Conservation (phyloP, 2,113 vertebrate genomes). For the Penelope pileata region DNA sequence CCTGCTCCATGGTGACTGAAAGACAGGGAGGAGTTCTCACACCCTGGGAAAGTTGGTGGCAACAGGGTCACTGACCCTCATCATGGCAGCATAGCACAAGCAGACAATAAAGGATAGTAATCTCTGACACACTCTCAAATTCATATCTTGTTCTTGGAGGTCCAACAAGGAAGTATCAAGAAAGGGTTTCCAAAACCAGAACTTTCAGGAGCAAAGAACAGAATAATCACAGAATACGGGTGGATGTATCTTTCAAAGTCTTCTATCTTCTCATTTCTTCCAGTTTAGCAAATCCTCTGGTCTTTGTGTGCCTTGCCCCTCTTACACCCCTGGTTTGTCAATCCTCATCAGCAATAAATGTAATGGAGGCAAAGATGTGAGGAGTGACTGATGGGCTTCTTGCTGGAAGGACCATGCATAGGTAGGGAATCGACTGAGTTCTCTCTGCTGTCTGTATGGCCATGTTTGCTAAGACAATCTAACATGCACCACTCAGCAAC, state of each 20-base stretch:
- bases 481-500: neutral
- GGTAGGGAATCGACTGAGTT: neutral
- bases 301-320: neutral
- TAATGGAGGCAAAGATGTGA: neutral
- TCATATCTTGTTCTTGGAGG: neutral
- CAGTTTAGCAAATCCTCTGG: neutral
- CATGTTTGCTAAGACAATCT: neutral
- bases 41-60: neutral
- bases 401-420: neutral
- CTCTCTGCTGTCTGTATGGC: neutral
- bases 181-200: neutral
- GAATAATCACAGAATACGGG: fast-evolving
- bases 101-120: neutral
- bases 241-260: neutral
- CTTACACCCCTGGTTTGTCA: neutral
- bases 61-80: neutral
- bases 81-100: neutral
- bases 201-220: neutral
- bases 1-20: neutral
- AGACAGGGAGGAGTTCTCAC: fast-evolving
- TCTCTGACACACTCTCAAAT: neutral
- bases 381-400: neutral
- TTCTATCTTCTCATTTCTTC: neutral
- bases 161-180: neutral
- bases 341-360: neutral